phyloP scores from a whole-genome alignment of 2,113 vertebrate genomes.

The Alaudala cheleensis region DNA sequence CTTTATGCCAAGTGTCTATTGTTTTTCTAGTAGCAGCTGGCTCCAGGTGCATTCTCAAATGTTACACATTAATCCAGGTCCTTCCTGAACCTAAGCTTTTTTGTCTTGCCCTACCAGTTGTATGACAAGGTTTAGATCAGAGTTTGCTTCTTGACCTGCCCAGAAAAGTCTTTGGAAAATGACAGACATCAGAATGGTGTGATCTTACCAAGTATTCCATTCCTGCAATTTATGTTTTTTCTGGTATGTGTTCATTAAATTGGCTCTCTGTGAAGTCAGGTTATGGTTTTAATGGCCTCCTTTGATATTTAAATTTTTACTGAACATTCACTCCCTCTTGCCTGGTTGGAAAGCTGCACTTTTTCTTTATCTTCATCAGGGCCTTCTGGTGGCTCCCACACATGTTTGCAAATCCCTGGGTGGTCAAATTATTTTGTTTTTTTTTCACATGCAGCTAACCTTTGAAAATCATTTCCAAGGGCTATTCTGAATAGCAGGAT shows the following conservation, averaged over 20 bases:
- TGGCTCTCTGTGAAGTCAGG: conserved; percentile 15
- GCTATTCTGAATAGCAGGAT: not conserved
- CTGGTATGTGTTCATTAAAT: conserved; percentile 1
- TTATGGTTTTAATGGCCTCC: not conserved
- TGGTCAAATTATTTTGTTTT: conserved; percentile 5
- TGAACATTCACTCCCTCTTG: not conserved
- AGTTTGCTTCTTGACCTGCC: not conserved
- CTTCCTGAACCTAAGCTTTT: not conserved
- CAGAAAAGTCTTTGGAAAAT: not conserved
- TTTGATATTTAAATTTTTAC: conserved; percentile 55
- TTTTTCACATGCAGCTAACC: not conserved
- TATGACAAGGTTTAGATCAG: not conserved
- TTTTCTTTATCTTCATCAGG: not conserved
- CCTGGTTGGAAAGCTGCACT: not conserved
- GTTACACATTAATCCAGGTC: not conserved
- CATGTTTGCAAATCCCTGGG: not conserved
- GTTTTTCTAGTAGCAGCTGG: conserved; percentile 9
- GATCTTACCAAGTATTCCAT: not conserved
- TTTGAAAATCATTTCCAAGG: conserved; percentile 47
- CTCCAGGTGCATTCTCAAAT: conserved; percentile 28
- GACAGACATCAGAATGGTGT: not conserved
- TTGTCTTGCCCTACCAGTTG: not conserved
- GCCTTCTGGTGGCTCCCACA: not conserved
- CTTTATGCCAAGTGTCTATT: not conserved
- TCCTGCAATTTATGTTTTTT: not conserved